phyloP scores from a whole-genome alignment of 2,797 vertebrate genomes.

The Sibirionetta formosa region DNA sequence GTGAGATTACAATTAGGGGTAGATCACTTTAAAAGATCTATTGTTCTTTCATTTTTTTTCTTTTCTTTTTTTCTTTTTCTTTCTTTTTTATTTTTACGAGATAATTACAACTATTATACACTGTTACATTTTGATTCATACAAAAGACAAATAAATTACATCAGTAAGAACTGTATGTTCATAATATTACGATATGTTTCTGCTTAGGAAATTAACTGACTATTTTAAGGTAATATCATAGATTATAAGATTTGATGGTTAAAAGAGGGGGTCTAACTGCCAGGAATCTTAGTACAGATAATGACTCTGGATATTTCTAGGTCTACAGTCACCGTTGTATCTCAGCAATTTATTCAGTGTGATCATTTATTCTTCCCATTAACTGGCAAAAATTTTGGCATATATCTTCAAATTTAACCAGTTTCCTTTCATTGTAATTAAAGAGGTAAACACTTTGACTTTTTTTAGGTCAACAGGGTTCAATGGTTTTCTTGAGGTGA shows the following conservation, averaged over 20 bases:
- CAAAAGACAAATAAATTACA: constrained; percentile 68
- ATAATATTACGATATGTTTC: constrained; percentile 72
- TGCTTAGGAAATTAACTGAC: constrained; percentile 51
- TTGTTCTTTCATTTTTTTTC: constrained; percentile 23
- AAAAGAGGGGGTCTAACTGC: constrained; percentile 26
- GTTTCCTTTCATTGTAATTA: background rate
- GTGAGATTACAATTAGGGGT: constrained; percentile 28
- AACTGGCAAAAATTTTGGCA: background rate
- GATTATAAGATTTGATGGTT: constrained; percentile 17
- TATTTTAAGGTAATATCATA: constrained; percentile 42
- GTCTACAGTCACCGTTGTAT: background rate
- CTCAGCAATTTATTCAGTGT: background rate
- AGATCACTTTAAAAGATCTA: constrained; percentile 13
- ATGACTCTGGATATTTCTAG: constrained; percentile 1
- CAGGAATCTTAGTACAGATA: background rate
- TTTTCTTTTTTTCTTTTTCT: background rate
- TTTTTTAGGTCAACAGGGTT: background rate
- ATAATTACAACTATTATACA: constrained; percentile 71
- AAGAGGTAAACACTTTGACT: background rate
- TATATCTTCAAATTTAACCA: background rate
- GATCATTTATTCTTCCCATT: background rate
- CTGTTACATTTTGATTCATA: constrained; percentile 55
- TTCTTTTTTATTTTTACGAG: background rate
- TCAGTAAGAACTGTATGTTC: constrained; percentile 44
- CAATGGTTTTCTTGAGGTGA: background rate